Evolutionary conservation across 2,113 vertebrate genomes (phyloP).

Genomic region (Hippocampus abdominalis): DNA sequence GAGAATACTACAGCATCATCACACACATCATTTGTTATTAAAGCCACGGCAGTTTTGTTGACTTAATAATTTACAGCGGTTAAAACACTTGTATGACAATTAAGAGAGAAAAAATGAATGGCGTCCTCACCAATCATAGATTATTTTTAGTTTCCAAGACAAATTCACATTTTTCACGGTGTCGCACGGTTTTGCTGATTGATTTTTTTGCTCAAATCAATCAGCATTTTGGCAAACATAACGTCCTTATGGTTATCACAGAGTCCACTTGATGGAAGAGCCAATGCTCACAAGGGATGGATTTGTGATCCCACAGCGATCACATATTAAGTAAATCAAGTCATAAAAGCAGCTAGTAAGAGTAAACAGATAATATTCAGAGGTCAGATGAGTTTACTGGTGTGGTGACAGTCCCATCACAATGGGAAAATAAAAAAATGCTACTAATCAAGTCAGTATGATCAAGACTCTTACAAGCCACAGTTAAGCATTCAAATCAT

Average conservation of each 20-base stretch:
- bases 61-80: not conserved
- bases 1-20: too few species aligned
- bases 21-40: not conserved
- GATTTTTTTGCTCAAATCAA: not conserved
- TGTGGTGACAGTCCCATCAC: too few species aligned
- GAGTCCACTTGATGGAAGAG: not conserved
- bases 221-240: not conserved
- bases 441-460: not conserved
- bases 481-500: too few species aligned
- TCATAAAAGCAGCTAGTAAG: not conserved
- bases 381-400: not conserved
- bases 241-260: not conserved
- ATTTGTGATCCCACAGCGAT: not conserved
- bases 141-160: too few species aligned
- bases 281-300: not conserved
- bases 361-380: not conserved
- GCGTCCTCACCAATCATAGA: too few species aligned
- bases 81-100: not conserved
- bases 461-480: too few species aligned
- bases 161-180: not conserved
- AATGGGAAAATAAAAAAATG: not conserved
- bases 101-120: too few species aligned
- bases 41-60: too few species aligned
- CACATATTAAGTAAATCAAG: not conserved
- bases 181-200: too few species aligned